Percentiles rank a stretch among this genome's conserved stretches.
phyloP scores from a whole-genome alignment of 2,888 invertebrate genomes.

The Acleris holmiana region DNA sequence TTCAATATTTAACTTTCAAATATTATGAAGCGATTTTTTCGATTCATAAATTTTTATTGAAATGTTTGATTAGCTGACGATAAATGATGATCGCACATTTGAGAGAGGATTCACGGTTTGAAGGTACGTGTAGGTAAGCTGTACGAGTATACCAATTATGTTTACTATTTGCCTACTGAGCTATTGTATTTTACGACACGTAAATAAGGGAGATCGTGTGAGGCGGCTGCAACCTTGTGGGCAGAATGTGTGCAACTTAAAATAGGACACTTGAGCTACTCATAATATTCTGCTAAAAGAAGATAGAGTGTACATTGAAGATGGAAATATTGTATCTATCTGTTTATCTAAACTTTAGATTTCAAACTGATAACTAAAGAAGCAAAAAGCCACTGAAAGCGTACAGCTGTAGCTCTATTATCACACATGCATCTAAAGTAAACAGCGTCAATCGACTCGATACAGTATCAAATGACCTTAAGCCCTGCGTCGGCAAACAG shows the following conservation, averaged over 20 bases:
- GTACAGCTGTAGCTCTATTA: background rate
- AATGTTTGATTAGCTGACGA: constrained; percentile 44
- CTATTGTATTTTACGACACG: no score
- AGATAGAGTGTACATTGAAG: no score
- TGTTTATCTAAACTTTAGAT: no score
- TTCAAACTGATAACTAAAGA: no score
- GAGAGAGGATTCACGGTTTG: background rate
- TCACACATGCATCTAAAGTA: constrained; percentile 22
- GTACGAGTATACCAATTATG: background rate
- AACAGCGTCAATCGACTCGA: constrained; percentile 57
- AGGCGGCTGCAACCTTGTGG: no score
- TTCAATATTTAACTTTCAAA: constrained; percentile 81
- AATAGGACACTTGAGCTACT: no score
- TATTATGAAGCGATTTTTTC: constrained; percentile 71
- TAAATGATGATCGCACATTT: constrained; percentile 20
- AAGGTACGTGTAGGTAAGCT: background rate
- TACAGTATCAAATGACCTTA: constrained; percentile 73
- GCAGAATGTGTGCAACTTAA: no score
- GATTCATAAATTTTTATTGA: constrained; percentile 74
- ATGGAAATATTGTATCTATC: no score
- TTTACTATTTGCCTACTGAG: no score
- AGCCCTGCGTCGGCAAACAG: constrained; percentile 78
- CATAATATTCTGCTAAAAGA: no score
- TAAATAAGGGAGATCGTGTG: no score
- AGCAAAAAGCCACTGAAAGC: background rate